These are phyloP conservation scores for Liopterus haemorrhoidalis DNA, from an alignment of 2,888 invertebrate genomes.

Conservation along the genomic window DNA sequence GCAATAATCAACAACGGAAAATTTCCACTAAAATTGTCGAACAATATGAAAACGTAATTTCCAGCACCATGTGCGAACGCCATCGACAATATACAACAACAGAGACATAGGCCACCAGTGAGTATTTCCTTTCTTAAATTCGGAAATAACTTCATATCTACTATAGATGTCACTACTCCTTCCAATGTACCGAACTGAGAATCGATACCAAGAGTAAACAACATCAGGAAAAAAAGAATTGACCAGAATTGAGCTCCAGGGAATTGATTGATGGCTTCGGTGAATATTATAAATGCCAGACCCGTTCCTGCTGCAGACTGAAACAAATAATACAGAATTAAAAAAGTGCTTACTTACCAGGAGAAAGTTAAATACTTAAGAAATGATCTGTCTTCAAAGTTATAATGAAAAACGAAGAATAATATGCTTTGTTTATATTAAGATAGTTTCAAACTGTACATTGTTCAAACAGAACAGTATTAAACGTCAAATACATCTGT, in stretches of 20 bases:
- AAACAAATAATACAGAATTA: slow-evolving; percentile 37
- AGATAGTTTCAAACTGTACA: no score
- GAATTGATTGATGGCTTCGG: slow-evolving; percentile 96
- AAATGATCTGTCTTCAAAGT: no score
- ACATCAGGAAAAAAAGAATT: slow-evolving; percentile 92
- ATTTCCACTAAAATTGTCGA: slow-evolving; percentile 91
- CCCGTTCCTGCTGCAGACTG: slow-evolving; percentile 96
- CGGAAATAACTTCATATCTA: slow-evolving; percentile 91
- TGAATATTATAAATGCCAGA: slow-evolving; percentile 93
- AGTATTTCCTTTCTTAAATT: slow-evolving; percentile 84
- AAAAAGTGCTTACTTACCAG: slow-evolving; percentile 16
- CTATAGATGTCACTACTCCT: slow-evolving; percentile 91
- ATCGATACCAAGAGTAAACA: slow-evolving; percentile 92
- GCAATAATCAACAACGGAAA: slow-evolving; percentile 89
- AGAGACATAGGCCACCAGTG: slow-evolving; percentile 72
- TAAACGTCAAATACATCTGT: no score
- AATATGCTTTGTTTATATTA: no score
- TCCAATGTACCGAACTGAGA: slow-evolving; percentile 95
- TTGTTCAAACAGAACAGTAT: no score
- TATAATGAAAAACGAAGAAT: no score
- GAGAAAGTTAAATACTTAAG: no score
- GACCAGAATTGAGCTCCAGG: slow-evolving; percentile 96
- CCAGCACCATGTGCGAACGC: slow-evolving; percentile 89
- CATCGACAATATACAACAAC: slow-evolving; percentile 82
- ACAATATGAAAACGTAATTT: slow-evolving; percentile 87